A percentile compares a stretch with the other conserved stretches of the same genome.
phyloP scores from a whole-genome alignment of 2,113 vertebrate species.

The Rafetus swinhoei region DNA sequence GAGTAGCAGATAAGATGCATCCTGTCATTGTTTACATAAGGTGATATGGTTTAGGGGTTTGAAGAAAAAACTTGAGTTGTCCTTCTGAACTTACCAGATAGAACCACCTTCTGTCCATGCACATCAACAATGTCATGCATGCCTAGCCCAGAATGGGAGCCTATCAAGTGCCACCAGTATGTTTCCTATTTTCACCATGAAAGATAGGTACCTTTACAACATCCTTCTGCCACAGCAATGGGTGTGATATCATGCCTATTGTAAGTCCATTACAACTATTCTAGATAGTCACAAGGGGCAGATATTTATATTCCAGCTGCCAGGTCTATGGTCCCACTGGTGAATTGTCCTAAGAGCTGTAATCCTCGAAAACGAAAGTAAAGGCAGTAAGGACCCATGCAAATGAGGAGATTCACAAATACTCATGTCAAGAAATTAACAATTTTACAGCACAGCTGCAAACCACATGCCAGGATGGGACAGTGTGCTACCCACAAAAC shows the following conservation, averaged over 20 bases:
- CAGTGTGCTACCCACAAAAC: neutral
- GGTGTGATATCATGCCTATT: neutral
- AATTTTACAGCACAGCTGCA: neutral
- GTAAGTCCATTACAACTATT: fast-evolving
- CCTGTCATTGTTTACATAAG: neutral
- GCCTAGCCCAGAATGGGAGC: neutral
- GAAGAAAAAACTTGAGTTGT: neutral
- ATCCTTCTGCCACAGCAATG: neutral
- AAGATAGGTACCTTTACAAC: neutral
- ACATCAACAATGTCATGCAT: neutral
- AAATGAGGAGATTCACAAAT: neutral
- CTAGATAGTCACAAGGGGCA: neutral
- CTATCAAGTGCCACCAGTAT: neutral
- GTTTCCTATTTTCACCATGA: neutral
- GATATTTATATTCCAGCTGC: neutral
- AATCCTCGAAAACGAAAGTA: neutral
- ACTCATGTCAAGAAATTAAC: neutral
- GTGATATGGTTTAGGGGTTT: neutral
- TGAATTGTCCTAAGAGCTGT: neutral
- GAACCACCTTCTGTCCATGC: neutral
- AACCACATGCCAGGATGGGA: neutral
- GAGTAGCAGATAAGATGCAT: neutral
- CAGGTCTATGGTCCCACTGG: neutral
- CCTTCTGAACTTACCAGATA: neutral
- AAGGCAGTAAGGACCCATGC: neutral